Evolutionary conservation across 1,140 invertebrate genomes (phyloP).

Genomic region (Hormaphis cornu): DNA sequence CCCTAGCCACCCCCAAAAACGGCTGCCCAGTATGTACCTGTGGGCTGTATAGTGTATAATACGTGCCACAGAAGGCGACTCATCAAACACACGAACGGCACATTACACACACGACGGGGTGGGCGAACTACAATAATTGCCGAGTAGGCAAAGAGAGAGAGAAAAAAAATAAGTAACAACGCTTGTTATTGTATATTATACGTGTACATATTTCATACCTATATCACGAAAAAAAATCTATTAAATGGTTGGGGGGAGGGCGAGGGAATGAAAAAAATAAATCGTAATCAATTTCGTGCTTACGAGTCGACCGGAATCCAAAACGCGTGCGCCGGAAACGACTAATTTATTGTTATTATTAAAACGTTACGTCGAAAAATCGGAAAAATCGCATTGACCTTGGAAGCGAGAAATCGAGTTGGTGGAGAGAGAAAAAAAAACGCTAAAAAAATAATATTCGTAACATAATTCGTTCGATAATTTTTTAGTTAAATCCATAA

Average conservation of each 20-base stretch:
- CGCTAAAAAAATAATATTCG: neutral
- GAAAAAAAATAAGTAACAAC: conserved; percentile 1
- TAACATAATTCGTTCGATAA: neutral
- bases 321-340: neutral
- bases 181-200: too few relatives aligned
- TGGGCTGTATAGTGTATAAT: too few relatives aligned
- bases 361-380: neutral
- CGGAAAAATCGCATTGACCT: conserved; percentile 15
- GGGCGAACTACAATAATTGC: conserved; percentile 6
- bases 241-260: too few relatives aligned
- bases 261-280: too few relatives aligned
- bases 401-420: neutral
- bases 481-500: too few relatives aligned
- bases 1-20: too few relatives aligned
- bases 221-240: too few relatives aligned
- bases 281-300: neutral
- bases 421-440: neutral
- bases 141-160: neutral
- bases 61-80: too few relatives aligned
- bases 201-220: too few relatives aligned
- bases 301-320: too few relatives aligned
- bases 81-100: too few relatives aligned
- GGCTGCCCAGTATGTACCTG: too few relatives aligned
- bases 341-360: neutral
- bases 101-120: neutral